Conservation (phyloP, 2,797 vertebrate species). For the Mormyrops boulengeri region DNA sequence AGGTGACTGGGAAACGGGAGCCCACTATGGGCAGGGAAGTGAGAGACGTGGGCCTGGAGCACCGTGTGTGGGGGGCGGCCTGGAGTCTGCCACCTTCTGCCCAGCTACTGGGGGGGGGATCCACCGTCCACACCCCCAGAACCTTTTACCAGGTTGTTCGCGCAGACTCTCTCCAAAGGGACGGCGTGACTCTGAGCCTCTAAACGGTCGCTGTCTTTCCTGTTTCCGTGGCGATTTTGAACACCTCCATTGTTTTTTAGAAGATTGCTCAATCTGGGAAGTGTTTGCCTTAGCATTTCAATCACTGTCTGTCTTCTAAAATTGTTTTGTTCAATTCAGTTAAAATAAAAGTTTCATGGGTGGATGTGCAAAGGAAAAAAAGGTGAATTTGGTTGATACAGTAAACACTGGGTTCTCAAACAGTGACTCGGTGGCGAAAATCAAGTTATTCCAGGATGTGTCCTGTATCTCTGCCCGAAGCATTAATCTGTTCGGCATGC, state of each 20-base stretch:
- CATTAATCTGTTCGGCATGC: neutral
- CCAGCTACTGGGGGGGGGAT: neutral
- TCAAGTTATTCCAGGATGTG: neutral
- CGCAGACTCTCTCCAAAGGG: neutral
- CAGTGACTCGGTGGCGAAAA: neutral
- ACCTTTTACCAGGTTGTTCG: constrained; percentile 9
- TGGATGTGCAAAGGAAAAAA: neutral
- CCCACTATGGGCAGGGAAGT: neutral
- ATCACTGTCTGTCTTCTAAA: neutral
- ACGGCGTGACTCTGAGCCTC: neutral
- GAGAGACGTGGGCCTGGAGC: neutral
- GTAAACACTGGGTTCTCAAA: neutral
- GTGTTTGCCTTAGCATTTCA: neutral
- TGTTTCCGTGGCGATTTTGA: neutral
- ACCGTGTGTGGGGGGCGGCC: neutral
- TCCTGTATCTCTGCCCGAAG: neutral
- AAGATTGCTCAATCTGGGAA: neutral
- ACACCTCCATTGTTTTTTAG: neutral
- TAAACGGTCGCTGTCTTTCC: neutral
- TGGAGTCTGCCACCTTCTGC: neutral
- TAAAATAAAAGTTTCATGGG: neutral
- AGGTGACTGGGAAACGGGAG: neutral
- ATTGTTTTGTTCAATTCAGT: neutral
- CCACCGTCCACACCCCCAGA: neutral
- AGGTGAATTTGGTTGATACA: neutral